These are phyloP conservation scores for Perithous albicinctus DNA, from an alignment of 2,888 invertebrate species.

Conservation along the genomic window DNA sequence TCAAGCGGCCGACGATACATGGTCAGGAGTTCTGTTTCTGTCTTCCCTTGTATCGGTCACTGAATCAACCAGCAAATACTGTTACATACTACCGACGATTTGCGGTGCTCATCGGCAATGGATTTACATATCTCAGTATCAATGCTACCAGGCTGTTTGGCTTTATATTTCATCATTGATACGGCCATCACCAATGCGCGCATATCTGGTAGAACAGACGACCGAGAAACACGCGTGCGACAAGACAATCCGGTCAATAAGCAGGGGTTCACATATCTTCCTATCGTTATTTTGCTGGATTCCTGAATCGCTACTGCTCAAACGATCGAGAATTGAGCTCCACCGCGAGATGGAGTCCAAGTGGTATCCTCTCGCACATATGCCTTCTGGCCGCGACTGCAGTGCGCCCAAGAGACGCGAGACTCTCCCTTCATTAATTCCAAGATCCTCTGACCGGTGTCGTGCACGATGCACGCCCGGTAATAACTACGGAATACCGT, in stretches of 20 bases:
- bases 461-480: slow-evolving; percentile 63
- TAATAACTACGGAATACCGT: slow-evolving; percentile 67
- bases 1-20: neutral
- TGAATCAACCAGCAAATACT: neutral
- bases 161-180: slow-evolving; percentile 1
- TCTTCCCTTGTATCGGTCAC: neutral
- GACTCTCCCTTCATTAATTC: slow-evolving; percentile 72
- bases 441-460: slow-evolving; percentile 53
- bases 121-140: slow-evolving; percentile 79
- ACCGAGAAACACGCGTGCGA: slow-evolving; percentile 17
- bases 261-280: slow-evolving; percentile 74
- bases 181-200: neutral
- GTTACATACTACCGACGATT: slow-evolving; percentile 2
- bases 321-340: slow-evolving; percentile 58
- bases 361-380: slow-evolving; percentile 12
- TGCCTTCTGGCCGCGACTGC: slow-evolving; percentile 37
- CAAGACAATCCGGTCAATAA: slow-evolving; percentile 52
- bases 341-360: slow-evolving; percentile 20
- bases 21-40: neutral
- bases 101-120: neutral
- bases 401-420: slow-evolving; percentile 25
- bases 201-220: neutral
- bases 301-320: slow-evolving; percentile 41
- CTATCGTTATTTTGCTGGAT: slow-evolving; percentile 50
- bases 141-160: slow-evolving; percentile 69